Evolutionary conservation across 2,113 vertebrate species (phyloP), one percentile per base, ranked within the genome.

Genomic region (Todiramphus chloris): DNA sequence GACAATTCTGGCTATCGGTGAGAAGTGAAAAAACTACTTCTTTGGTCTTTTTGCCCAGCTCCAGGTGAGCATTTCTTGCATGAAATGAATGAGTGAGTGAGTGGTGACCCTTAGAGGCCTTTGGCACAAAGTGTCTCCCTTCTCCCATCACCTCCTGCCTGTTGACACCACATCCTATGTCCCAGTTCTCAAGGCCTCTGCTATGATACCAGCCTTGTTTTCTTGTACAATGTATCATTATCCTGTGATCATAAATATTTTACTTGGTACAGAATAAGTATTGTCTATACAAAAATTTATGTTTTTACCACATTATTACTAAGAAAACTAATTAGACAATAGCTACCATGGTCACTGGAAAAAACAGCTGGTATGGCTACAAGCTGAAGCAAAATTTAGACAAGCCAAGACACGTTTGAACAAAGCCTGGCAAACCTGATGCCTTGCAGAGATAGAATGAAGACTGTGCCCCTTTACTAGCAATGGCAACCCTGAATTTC

Each of bases 111-210:
- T 11, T 58, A 63, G 21, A 25, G 30, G 21, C 43, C 39, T 73
- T 55, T 68, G 62, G 10, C 21, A 44, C 17, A 14, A 13, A 0
- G 0, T 14, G 17, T 35, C 17, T 69, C 50, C 72, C 55, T 64
- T 64, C 50, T 43, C 30, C 16, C 20, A 0, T 43, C 53, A 43
- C 25, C 5, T 24, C 3, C 39, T 43, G 39, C 28, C 86, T 76
- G 19, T 37, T 2, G 2, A 20, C 31, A 5, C 41, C 55, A 33
- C 46, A 66, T 58, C 64, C n/a, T 3, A 0, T 4, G 19, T 30
- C 37, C 30, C 44, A 5, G 0, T 69, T 68, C 80, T 48, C 44
- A 86, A 62, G 48, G 56, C 50, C 63, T 48, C 58, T 81, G 84
- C 70, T 75, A 7, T 62, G 59, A 13, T 5, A 31, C 17, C 63